phyloP scores from a whole-genome alignment of 2,113 vertebrate genomes.

The Megalops atlanticus region DNA sequence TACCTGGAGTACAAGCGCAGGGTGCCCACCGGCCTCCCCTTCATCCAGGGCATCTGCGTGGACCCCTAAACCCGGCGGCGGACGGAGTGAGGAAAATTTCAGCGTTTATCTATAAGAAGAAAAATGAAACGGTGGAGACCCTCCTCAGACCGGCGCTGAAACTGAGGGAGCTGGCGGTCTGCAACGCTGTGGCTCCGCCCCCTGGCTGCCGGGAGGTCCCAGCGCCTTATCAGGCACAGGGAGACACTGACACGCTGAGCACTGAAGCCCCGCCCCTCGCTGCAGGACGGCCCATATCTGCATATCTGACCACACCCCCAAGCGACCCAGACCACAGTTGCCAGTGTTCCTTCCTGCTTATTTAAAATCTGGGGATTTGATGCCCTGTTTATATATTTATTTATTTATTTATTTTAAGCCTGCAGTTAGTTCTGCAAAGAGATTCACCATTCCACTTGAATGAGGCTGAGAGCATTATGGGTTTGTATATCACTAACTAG shows the following conservation, averaged over 20 bases:
- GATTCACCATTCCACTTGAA: no score
- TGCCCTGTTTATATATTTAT: background rate
- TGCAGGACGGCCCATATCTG: background rate
- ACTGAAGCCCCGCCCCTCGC: background rate
- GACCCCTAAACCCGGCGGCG: conserved; percentile 67
- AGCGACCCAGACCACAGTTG: background rate
- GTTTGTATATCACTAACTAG: no score
- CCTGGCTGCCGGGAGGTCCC: background rate
- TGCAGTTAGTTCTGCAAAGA: background rate
- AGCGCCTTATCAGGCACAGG: background rate
- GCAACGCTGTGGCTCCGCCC: background rate
- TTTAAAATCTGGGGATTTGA: background rate
- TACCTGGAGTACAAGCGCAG: conserved; percentile 91
- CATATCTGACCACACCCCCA: background rate
- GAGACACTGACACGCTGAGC: background rate
- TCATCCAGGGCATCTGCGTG: conserved; percentile 89
- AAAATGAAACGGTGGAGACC: background rate
- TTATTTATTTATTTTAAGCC: background rate
- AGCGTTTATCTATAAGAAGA: background rate
- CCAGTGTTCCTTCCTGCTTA: background rate
- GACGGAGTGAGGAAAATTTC: background rate
- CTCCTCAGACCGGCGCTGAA: background rate
- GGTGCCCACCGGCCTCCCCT: conserved; percentile 89
- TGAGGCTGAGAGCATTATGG: background rate
- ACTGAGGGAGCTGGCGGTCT: background rate